Conservation (phyloP, 2,797 vertebrate species). For the Amblyopsis hoosieri region DNA sequence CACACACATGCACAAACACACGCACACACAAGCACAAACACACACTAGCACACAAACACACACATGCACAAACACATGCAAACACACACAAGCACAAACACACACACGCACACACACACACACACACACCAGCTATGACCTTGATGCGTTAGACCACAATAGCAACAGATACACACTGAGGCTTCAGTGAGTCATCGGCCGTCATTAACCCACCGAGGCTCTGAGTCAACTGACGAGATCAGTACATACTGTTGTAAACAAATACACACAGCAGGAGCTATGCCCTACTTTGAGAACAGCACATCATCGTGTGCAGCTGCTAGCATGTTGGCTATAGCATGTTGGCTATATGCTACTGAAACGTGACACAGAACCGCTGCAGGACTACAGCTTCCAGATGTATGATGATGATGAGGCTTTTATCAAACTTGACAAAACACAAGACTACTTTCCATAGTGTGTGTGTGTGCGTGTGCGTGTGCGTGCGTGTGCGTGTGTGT, state of each 20-base stretch:
- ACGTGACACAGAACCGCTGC: constrained; percentile 3
- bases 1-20: too few relatives aligned
- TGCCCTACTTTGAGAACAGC: not conserved
- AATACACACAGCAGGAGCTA: not conserved
- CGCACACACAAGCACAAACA: not conserved
- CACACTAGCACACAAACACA: not conserved
- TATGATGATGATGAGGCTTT: not conserved
- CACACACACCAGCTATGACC: constrained; percentile 16
- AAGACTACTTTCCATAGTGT: not conserved
- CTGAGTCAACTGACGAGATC: constrained; percentile 16
- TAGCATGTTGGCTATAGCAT: not conserved
- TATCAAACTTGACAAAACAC: not conserved
- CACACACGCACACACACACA: constrained; percentile 9
- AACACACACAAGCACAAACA: not conserved
- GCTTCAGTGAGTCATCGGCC: constrained; percentile 27
- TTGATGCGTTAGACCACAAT: not conserved
- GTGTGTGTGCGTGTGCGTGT: too few relatives aligned
- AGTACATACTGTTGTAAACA: not conserved
- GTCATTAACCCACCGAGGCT: constrained; percentile 11
- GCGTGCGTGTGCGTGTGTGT: too few relatives aligned
- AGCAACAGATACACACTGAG: constrained; percentile 17
- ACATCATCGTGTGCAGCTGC: constrained; percentile 7
- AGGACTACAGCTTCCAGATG: constrained; percentile 1
- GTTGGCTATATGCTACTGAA: constrained; percentile 1
- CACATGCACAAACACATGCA: constrained; percentile 21